Percentiles rank a stretch among this genome's conserved stretches.
Conservation (phyloP, 1,140 invertebrate species). For the Penaeus chinensis region DNA sequence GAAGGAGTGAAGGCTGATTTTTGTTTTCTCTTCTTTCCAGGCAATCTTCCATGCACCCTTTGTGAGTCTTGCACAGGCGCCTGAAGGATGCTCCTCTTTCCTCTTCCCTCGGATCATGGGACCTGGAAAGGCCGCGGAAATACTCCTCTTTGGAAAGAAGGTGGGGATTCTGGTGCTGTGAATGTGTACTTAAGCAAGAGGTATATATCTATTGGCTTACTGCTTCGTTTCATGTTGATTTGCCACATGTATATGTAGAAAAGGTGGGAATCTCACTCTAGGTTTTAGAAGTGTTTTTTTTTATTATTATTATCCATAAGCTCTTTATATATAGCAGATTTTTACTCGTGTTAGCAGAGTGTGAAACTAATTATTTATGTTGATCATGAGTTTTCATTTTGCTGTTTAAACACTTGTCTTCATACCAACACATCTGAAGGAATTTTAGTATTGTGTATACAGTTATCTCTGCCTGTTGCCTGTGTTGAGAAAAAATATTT, state of each 20-base stretch:
- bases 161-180: not conserved
- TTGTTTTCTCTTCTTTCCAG: conserved; percentile 47
- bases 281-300: not conserved
- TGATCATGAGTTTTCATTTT: too few relatives aligned
- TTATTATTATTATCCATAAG: not conserved
- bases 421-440: too few relatives aligned
- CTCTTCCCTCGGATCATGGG: conserved; percentile 74
- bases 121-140: conserved; percentile 69
- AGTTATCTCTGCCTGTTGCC: too few relatives aligned
- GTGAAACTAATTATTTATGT: too few relatives aligned
- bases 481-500: too few relatives aligned
- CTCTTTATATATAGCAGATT: too few relatives aligned
- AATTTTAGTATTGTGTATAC: too few relatives aligned
- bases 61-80: conserved; percentile 71
- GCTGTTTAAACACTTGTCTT: too few relatives aligned
- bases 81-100: conserved; percentile 75
- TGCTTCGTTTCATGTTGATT: not conserved
- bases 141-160: conserved; percentile 68
- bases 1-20: too few relatives aligned
- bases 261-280: not conserved
- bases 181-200: too few relatives aligned
- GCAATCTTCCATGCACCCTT: conserved; percentile 75
- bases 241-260: not conserved
- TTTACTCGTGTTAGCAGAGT: too few relatives aligned
- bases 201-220: not conserved